Base-by-base conservation (phyloP, 2,797 vertebrate species). In the Aselliscus stoliczkanus region DNA sequence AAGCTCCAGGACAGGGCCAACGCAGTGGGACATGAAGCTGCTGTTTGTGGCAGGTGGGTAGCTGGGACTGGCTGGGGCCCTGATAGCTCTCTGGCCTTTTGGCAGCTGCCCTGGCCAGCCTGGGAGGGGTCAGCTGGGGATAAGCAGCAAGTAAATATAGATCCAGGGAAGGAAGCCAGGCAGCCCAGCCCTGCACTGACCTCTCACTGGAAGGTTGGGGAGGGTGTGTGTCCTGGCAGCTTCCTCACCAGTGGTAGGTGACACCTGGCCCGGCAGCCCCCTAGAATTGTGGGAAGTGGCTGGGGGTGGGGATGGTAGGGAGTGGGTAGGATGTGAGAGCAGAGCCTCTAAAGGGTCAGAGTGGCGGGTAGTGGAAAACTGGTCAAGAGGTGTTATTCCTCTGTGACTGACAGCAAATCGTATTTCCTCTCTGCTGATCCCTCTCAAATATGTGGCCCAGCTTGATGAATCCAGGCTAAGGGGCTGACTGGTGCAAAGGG, bases 111-210 rank as follows among this genome's bases (percentile, higher is more conserved):
- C 62, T 7, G 44, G 64, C 52, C 65, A 64, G 91, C 44, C 81
- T n/a, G 62, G 93, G 84, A 95, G 67, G 90, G 93, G 90, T 97
- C 96, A 97, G 91, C 44, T 93, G 25, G 58, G 96, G 96, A 96
- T 31, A 94, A 72, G 58, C 86, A 44, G 84, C 39, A 39, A 72
- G 58, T 97, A 97, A 97, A 97, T 94, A 97, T 82, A 97, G 97
- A 92, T 21, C 10, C 52, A 69, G 93, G 93, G 80, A 89, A 95
- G 92, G 96, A 91, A 96, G 89, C 86, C 62, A 81, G 83, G 72
- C 2, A 0, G 65, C 64, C 81, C 73, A 64, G 76, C 79, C 64
- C 65, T 7, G 86, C 5, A 0, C 83, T 87, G 91, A 93, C 50
- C 90, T 96, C 94, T 73, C 0, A 29, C 77, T 90, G 88, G 82